phyloP scores from a whole-genome alignment of 1,140 invertebrate species.

The Varroa destructor region DNA sequence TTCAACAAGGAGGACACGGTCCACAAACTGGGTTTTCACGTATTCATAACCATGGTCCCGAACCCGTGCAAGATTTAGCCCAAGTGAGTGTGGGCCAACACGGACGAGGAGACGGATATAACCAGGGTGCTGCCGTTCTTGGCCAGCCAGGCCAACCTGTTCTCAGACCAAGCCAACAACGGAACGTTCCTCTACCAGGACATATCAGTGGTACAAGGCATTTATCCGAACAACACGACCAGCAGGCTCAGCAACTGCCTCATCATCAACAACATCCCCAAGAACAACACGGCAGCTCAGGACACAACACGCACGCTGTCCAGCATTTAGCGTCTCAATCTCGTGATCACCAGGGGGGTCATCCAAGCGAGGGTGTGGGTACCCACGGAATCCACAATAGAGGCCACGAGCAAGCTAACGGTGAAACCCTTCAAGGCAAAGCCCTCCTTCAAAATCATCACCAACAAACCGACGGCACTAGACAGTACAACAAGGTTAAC shows the following conservation, averaged over 20 bases:
- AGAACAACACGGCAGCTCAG: not conserved
- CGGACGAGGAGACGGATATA: not conserved
- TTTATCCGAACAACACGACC: not conserved
- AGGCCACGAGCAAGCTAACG: not conserved
- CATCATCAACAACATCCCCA: not conserved
- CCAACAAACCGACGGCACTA: not conserved
- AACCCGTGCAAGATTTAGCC: not conserved
- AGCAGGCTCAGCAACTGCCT: not conserved
- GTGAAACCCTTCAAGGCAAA: not conserved
- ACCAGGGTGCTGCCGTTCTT: not conserved
- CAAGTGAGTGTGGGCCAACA: not conserved
- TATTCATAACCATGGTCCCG: too few species aligned
- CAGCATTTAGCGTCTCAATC: constrained; percentile 5
- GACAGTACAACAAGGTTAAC: not conserved
- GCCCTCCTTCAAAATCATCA: not conserved
- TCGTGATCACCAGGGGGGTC: not conserved
- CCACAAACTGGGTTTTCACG: too few species aligned
- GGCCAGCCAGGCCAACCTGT: constrained; percentile 20
- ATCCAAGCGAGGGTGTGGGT: not conserved
- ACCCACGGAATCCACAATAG: not conserved
- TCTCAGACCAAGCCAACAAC: constrained; percentile 4
- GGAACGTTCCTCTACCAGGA: not conserved
- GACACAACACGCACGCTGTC: not conserved
- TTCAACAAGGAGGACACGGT: not conserved
- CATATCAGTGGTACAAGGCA: not conserved